These are phyloP conservation scores for Holocentrus rufus DNA, from an alignment of 2,797 vertebrate species.

Conservation along the genomic window DNA sequence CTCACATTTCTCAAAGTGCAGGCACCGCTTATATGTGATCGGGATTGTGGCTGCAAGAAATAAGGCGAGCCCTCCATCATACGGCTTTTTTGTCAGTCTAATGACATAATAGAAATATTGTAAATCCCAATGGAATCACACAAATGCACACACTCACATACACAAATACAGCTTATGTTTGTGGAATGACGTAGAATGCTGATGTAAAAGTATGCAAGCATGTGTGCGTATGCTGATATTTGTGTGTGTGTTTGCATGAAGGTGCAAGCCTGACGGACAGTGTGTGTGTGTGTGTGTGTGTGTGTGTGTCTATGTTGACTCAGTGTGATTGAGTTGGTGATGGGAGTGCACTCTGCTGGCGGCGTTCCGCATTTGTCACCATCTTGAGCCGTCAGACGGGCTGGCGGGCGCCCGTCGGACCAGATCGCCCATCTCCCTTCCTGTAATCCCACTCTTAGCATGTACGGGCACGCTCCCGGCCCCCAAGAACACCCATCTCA, in stretches of 20 bases:
- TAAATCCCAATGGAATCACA: conserved; percentile 21
- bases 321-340: conserved; percentile 77
- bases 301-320: conserved; percentile 74
- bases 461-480: conserved; percentile 79
- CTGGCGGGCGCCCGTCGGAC: conserved; percentile 45
- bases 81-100: conserved; percentile 28
- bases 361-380: conserved; percentile 73
- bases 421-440: conserved; percentile 66
- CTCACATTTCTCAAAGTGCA: conserved; percentile 39
- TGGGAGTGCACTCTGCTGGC: conserved; percentile 63
- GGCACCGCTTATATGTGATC: conserved; percentile 26
- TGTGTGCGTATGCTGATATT: conserved; percentile 37
- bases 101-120: conserved; percentile 23
- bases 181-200: conserved; percentile 15
- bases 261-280: conserved; percentile 51
- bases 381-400: conserved; percentile 61
- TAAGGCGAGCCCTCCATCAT: conserved; percentile 43
- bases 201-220: conserved; percentile 23
- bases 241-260: conserved; percentile 60
- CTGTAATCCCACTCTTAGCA: conserved; percentile 83
- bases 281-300: conserved; percentile 60
- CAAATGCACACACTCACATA: background rate
- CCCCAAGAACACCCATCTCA: conserved; percentile 74
- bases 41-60: conserved; percentile 43
- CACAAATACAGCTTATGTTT: conserved; percentile 9